Conservation (phyloP, 2,113 vertebrate species). For the Cinclus cinclus region DNA sequence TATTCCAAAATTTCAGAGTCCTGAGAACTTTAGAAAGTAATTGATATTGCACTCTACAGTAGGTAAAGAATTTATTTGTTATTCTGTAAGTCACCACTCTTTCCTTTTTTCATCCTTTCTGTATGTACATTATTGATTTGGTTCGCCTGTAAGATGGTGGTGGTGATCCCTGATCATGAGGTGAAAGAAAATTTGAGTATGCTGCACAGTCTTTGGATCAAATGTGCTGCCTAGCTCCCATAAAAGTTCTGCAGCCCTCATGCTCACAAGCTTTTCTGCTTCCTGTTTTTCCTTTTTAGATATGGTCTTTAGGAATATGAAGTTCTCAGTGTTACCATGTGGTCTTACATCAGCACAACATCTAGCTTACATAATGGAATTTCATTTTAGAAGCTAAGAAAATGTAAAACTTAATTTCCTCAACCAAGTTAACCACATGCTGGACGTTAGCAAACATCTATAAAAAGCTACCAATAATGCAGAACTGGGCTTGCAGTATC, state of each 20-base stretch:
- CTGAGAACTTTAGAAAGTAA: not conserved
- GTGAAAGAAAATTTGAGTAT: not conserved
- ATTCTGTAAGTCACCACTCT: not conserved
- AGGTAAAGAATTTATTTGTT: not conserved
- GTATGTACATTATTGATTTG: not conserved
- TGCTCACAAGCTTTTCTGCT: not conserved
- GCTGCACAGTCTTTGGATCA: not conserved
- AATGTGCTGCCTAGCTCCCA: not conserved
- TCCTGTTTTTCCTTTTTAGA: not conserved
- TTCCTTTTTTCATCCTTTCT: not conserved
- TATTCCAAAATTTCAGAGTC: not conserved
- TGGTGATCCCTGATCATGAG: not conserved
- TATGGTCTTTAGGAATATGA: not conserved
- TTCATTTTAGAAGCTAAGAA: constrained; percentile 34
- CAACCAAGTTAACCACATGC: not conserved
- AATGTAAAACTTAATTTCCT: not conserved
- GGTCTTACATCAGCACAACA: not conserved
- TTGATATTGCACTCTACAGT: not conserved
- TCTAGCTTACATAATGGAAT: not conserved
- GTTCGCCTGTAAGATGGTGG: not conserved
- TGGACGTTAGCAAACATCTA: not conserved
- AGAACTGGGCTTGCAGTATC: not conserved
- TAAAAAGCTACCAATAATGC: not conserved
- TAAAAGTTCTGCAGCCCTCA: not conserved
- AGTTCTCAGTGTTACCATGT: not conserved